Percentiles rank a stretch among this genome's conserved stretches.
Evolutionary conservation across 2,888 invertebrate genomes (phyloP).

Genomic region (Orthonevra nobilis): DNA sequence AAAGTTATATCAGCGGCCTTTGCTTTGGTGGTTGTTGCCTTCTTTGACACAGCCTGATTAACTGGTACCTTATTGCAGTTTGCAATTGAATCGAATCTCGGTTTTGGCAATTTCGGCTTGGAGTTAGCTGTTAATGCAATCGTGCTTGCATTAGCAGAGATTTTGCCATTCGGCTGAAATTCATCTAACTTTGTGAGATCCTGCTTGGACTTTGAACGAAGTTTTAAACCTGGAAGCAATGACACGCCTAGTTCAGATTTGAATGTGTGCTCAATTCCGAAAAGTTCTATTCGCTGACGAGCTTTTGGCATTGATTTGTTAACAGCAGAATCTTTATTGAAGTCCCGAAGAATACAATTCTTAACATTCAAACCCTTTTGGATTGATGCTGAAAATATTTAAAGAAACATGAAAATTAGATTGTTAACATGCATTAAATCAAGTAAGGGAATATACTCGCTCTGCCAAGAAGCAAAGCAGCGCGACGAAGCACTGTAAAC

Average conservation of each 20-base stretch:
- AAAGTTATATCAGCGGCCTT: neutral
- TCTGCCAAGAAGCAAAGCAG: too few relatives aligned
- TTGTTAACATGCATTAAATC: too few relatives aligned
- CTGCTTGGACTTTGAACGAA: slow-evolving; percentile 29
- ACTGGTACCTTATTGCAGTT: neutral
- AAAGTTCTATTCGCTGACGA: slow-evolving; percentile 48
- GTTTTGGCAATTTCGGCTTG: slow-evolving; percentile 21
- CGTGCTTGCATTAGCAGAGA: neutral
- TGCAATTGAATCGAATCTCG: slow-evolving; percentile 6
- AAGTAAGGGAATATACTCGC: too few relatives aligned
- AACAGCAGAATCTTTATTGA: slow-evolving; percentile 17
- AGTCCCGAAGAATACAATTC: slow-evolving; percentile 32
- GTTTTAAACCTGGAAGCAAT: neutral
- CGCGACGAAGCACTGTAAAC: too few relatives aligned
- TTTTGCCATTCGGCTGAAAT: slow-evolving; percentile 2
- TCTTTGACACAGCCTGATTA: neutral
- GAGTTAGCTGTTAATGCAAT: neutral
- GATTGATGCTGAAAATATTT: slow-evolving; percentile 29
- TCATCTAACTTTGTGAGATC: slow-evolving; percentile 27
- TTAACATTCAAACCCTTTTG: slow-evolving; percentile 40
- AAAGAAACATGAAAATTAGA: too few relatives aligned
- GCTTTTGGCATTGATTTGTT: slow-evolving; percentile 64
- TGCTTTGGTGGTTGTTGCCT: neutral
- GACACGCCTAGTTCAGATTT: neutral
- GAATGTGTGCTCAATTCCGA: neutral